Evolutionary conservation across 1,140 invertebrate genomes (phyloP).

Genomic region (Zaprionus inermis): DNA sequence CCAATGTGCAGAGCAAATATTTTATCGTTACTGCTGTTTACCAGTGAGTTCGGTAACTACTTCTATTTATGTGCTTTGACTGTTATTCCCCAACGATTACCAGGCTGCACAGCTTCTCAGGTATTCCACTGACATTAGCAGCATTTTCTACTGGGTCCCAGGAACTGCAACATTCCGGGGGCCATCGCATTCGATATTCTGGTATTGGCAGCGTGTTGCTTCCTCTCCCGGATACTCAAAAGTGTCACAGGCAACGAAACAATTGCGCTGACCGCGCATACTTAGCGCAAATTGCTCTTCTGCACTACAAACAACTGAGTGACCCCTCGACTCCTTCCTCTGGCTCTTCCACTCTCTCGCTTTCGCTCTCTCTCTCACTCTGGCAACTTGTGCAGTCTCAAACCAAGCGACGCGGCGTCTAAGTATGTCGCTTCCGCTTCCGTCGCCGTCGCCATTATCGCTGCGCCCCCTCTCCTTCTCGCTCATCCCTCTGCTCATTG

Average conservation of each 20-base stretch:
- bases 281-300: slow-evolving; percentile 63
- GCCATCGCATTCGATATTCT: slow-evolving; percentile 1
- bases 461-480: slow-evolving; percentile 21
- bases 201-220: slow-evolving; percentile 7
- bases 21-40: neutral
- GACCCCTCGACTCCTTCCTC: neutral
- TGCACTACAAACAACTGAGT: slow-evolving; percentile 52
- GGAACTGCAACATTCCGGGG: neutral
- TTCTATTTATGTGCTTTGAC: neutral
- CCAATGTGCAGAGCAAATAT: neutral
- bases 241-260: slow-evolving; percentile 21
- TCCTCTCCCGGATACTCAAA: slow-evolving; percentile 4
- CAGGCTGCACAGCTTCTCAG: neutral
- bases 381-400: slow-evolving; percentile 5
- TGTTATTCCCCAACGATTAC: neutral
- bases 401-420: slow-evolving; percentile 38
- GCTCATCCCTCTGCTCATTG: slow-evolving; percentile 18
- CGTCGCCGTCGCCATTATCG: slow-evolving; percentile 67
- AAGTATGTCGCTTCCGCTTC: slow-evolving; percentile 78
- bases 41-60: neutral
- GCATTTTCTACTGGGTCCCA: neutral
- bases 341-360: neutral
- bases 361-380: neutral
- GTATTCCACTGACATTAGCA: neutral
- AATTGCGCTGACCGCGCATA: slow-evolving; percentile 59